Evolutionary conservation across 1,140 invertebrate species (phyloP).

Genomic region (Camponotus pennsylvanicus): DNA sequence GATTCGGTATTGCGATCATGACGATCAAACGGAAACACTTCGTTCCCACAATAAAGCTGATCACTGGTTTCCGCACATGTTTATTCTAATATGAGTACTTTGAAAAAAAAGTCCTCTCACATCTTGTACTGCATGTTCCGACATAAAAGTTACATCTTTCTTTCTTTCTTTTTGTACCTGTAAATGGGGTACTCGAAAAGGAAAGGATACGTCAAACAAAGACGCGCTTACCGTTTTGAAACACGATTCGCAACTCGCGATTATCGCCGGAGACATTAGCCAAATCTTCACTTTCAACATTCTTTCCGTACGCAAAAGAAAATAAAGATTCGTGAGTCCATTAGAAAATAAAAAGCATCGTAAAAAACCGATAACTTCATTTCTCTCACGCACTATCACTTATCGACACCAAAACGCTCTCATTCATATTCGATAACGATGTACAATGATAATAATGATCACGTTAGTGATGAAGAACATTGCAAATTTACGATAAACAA

Average conservation of each 20-base stretch:
- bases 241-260: conserved; percentile 40
- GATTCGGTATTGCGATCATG: conserved; percentile 55
- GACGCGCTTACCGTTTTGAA: conserved; percentile 31
- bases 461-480: background rate
- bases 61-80: conserved; percentile 58
- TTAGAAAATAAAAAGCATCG: conserved; percentile 53
- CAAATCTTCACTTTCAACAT: conserved; percentile 42
- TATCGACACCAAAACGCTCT: conserved; percentile 12
- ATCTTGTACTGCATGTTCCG: conserved; percentile 67
- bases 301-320: conserved; percentile 56
- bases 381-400: conserved; percentile 61
- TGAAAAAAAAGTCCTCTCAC: conserved; percentile 64
- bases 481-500: background rate
- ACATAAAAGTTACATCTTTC: conserved; percentile 64
- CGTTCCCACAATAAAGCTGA: conserved; percentile 50
- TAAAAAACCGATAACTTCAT: conserved; percentile 26
- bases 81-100: conserved; percentile 70
- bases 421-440: conserved; percentile 8
- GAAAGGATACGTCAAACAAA: conserved; percentile 71
- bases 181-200: conserved; percentile 80
- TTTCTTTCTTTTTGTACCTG: conserved; percentile 74
- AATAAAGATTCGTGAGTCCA: conserved; percentile 26
- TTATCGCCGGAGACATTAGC: conserved; percentile 59
- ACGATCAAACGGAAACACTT: conserved; percentile 66
- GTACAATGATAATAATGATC: conserved; percentile 18